phyloP scores from a whole-genome alignment of 2,113 vertebrate species.

The Poeciliopsis retropinna region DNA sequence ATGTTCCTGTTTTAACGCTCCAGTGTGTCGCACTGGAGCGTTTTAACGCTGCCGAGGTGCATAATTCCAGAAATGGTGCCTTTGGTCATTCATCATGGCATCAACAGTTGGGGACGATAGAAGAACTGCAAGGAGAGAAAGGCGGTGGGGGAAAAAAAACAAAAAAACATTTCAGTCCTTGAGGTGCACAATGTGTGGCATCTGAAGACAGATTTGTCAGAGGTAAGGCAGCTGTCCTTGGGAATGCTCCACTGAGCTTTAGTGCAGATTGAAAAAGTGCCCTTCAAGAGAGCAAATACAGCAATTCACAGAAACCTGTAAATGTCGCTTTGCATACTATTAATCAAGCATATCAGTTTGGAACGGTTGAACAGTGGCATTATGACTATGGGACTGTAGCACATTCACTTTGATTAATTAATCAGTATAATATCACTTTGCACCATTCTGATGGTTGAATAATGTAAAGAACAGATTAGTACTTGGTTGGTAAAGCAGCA shows the following conservation, averaged over 20 bases:
- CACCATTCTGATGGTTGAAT: too few relatives aligned
- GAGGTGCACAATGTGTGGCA: slow-evolving; percentile 4
- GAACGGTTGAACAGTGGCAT: neutral
- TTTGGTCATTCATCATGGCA: slow-evolving; percentile 18
- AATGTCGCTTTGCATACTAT: neutral
- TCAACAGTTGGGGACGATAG: neutral
- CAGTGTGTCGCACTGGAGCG: too few relatives aligned
- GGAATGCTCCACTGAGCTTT: slow-evolving; percentile 16
- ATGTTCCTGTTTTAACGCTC: slow-evolving; percentile 36
- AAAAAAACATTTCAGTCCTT: slow-evolving; percentile 3
- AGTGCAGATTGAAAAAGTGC: slow-evolving; percentile 8
- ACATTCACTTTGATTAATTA: too few relatives aligned
- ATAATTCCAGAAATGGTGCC: slow-evolving; percentile 11
- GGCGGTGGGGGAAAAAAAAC: neutral
- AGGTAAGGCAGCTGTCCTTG: slow-evolving; percentile 22
- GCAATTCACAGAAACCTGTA: neutral
- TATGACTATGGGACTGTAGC: neutral
- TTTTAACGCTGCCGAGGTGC: slow-evolving; percentile 15
- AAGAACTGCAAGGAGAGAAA: neutral
- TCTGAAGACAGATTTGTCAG: slow-evolving; percentile 28
- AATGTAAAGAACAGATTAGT: too few relatives aligned
- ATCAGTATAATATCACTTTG: too few relatives aligned
- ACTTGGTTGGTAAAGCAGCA: too few relatives aligned
- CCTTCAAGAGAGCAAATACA: neutral
- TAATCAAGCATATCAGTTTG: neutral